A percentile compares a stretch with the other conserved stretches of the same genome.
Evolutionary conservation across 2,797 vertebrate species (phyloP).

Genomic region (Myioborus melanocephalus): DNA sequence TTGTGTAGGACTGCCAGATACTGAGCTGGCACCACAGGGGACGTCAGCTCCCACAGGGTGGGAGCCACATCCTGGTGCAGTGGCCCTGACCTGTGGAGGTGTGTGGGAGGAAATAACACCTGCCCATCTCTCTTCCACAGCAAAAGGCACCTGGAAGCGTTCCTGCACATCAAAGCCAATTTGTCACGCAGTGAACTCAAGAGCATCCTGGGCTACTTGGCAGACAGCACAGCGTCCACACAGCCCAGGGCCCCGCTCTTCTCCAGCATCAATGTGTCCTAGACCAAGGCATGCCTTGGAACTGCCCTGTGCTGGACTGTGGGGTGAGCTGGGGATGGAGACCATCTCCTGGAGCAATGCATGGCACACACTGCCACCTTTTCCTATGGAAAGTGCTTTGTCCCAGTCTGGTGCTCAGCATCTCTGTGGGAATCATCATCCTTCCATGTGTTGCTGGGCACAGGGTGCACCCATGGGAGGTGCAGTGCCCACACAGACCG

Average conservation of each 20-base stretch:
- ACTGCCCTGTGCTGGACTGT: neutral
- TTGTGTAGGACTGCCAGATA: neutral
- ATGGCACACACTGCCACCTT: neutral
- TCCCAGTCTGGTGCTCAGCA: neutral
- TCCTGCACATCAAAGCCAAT: conserved; percentile 84
- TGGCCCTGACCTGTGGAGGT: fast-evolving
- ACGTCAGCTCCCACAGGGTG: fast-evolving
- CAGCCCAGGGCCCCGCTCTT: neutral
- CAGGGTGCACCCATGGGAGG: neutral
- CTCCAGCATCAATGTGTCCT: conserved; percentile 74
- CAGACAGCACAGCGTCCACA: conserved; percentile 2
- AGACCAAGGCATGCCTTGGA: neutral
- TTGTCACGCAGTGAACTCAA: conserved; percentile 71
- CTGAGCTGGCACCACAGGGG: neutral
- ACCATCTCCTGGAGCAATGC: fast-evolving
- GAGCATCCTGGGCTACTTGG: conserved; percentile 78
- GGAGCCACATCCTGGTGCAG: neutral
- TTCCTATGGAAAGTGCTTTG: neutral
- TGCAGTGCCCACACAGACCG: neutral
- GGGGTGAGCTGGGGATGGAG: neutral
- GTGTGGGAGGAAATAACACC: neutral
- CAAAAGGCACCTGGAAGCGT: conserved; percentile 77
- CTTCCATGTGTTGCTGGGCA: fast-evolving
- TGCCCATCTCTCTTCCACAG: conserved; percentile 61
- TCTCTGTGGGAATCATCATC: neutral